Evolutionary conservation across 1,140 invertebrate species (phyloP).

Genomic region (Wasmannia auropunctata): DNA sequence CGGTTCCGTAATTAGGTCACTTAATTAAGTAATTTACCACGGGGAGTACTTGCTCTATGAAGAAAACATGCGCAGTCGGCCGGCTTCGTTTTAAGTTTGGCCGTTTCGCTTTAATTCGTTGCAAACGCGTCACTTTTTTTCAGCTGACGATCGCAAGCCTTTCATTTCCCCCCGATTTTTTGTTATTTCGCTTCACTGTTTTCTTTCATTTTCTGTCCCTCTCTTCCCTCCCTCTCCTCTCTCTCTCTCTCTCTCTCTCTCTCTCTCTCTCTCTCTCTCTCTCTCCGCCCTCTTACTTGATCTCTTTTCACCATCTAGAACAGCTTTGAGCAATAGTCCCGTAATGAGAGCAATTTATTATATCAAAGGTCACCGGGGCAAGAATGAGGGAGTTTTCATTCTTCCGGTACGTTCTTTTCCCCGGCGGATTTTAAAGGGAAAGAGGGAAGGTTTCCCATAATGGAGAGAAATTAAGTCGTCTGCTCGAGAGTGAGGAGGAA

Average conservation of each 20-base stretch:
- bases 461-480: slow-evolving; percentile 62
- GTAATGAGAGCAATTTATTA: slow-evolving; percentile 68
- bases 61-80: slow-evolving; percentile 58
- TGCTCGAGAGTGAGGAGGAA: slow-evolving; percentile 28
- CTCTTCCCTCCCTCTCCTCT: neutral
- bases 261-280: neutral
- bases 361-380: slow-evolving; percentile 60
- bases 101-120: slow-evolving; percentile 13
- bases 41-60: slow-evolving; percentile 48
- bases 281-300: neutral
- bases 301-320: neutral
- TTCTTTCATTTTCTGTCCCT: neutral
- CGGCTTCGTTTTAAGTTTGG: too few relatives aligned
- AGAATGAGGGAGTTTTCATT: slow-evolving; percentile 46
- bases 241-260: neutral
- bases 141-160: slow-evolving; percentile 51
- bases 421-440: neutral
- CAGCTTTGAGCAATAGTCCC: slow-evolving; percentile 61
- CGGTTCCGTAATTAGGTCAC: slow-evolving; percentile 67
- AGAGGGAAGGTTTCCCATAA: neutral
- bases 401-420: neutral
- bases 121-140: slow-evolving; percentile 44
- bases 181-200: slow-evolving; percentile 33
- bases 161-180: slow-evolving; percentile 15
- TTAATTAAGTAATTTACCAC: slow-evolving; percentile 73